Evolutionary conservation across 2,888 invertebrate genomes (phyloP), one percentile per base, ranked within the genome.

Genomic region (Scaptomyza caliginosa): DNA sequence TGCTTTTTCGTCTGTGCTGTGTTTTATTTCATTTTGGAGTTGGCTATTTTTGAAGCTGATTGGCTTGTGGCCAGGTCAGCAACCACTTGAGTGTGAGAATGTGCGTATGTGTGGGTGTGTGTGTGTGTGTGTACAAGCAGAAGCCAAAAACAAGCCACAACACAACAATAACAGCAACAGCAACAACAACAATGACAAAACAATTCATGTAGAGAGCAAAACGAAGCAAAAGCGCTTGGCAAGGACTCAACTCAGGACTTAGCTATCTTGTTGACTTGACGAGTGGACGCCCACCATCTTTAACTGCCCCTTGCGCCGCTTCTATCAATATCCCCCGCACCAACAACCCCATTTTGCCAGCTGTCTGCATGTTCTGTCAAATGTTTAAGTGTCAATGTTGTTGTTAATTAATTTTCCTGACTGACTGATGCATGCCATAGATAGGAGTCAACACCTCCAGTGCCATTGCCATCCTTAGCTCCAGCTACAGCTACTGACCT

Each of bases 351-450:
- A 5, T n/a, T 21, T 50, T 55, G 19, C 40, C 52, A 49, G 64
- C 59, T 74, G 74, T 66, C 77, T 67, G 72, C 67, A 67, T 68
- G 64, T 69, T 62, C 67, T 76, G 76, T 80, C 72, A 70, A 84
- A 80, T 77, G 75, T 72, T 85, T 86, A 81, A 88, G 84, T 88
- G 84, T 86, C 86, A 81, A 86, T 88, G 84, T 84, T 85, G 78
- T 75, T 88, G 84, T 88, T 85, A 88, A 85, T 85, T 85, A 85
- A 85, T 88, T 85, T 84, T 86, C 72, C 84, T 70, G 71, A 57
- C 85, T 77, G 79, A 80, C 74, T 79, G 84, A 71, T 86, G 85
- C 87, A 85, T 84, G 78, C 82, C 76, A 81, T 52, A 75, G 87
- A 82, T 82, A 86, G 81, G 64, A 62, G 63, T 42, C 49, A 67